Evolutionary conservation across 2,113 vertebrate genomes (phyloP), one percentile per base, ranked within the genome.

Genomic region (Melanotaenia duboulayi): DNA sequence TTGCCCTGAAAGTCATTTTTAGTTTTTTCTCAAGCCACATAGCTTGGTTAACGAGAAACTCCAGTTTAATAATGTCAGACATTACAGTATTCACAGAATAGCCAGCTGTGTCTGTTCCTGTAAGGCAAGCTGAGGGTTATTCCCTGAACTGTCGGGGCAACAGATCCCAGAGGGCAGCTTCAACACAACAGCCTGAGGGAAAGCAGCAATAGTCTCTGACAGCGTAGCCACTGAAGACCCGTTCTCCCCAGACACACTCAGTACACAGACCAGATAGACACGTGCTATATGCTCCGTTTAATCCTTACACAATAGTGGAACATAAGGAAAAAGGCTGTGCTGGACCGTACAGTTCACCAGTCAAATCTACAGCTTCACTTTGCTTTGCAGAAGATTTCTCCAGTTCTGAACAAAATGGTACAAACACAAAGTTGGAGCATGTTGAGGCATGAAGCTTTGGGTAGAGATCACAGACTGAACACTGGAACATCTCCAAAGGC

Each of bases 81-180:
- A 39, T 55, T 54, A 48, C 32, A 35, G 32, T 35, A 35, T 35
- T 35, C 8, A 35, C 54, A 52, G 64, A 9, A 37, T 13, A 14
- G 17, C 9, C 52, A 20, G 71, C 16, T 22, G 2, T 57, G 64
- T 28, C 44, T 58, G 60, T 37, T 70, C 24, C 13, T 50, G 22
- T 4, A 12, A 62, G 55, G 19, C 23, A 14, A 62, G 62, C 59
- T 4, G n/a, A 60, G 40, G 39, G 50, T 71, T 40, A 28, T 56
- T 76, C 68, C 62, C 63, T 42, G 51, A 63, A 32, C 32, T 51
- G 49, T 74, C 54, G 23, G 65, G 20, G 42, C 65, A 6, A 65
- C 54, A n/a, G 58, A 50, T 69, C 75, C 75, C 67, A 1, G 49
- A 65, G 67, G 71, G 25, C 51, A 48, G 49, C 59, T 59, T 16